Base-by-base conservation (phyloP, 2,888 invertebrate species). In the Archips xylosteana region DNA sequence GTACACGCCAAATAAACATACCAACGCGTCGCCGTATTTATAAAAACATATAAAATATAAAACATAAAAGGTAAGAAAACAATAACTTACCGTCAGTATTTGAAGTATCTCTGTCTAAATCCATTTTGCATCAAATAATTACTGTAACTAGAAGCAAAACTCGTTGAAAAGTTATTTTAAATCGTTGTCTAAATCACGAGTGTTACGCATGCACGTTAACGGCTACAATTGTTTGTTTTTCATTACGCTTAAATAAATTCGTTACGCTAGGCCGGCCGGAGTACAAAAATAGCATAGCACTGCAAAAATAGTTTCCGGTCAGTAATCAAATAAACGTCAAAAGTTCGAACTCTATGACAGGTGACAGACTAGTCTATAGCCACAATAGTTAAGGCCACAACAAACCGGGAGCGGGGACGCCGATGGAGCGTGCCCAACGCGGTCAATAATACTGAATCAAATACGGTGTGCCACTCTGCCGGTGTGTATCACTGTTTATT, bases 21-120 rank as follows among this genome's bases (percentile, higher is more conserved):
- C 92, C 89, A 89, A 89, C 91, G 91, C 88, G 83, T 74, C 78
- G 91, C 82, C 81, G 79, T 83, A 83, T 83, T 84, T 80, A 85
- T 85, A 87, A 85, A 83, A 81, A 75, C 76, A 23, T 78, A 78
- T 71, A 23, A 9, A 54, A 23, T 23, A 23, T 23, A 54, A 9
- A 54, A 23, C 1, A 23, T 23, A 54, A 13, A 39, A 39, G 39
- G 8, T 23, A 54, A 74, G 73, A 76, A 73, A 76, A 74, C 62
- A 45, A 45, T 4, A 76, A 82, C 85, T 86, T 85, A 92, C 93
- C 92, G 80, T 93, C 90, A 39, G 86, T 83, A 81, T 79, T 88
- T 70, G 83, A 80, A 73, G 83, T 81, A 75, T 90, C 88, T 80
- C 84, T 86, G 81, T 90, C 88, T 80, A 89, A 83, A 86, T 87